Evolutionary conservation across 1,140 invertebrate species (phyloP).

Genomic region (Venturia canescens): DNA sequence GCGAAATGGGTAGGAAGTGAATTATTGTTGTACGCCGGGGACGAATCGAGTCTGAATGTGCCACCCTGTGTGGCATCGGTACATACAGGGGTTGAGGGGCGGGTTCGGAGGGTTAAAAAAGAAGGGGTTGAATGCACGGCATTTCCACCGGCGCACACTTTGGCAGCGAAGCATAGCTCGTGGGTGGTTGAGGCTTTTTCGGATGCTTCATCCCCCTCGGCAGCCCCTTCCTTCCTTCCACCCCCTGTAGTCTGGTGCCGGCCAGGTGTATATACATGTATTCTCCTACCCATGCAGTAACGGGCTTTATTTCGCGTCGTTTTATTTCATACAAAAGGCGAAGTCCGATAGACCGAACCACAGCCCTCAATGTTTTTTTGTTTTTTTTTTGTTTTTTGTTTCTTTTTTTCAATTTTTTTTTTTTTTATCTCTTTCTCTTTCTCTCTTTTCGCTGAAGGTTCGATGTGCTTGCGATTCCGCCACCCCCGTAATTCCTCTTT

Average conservation of each 20-base stretch:
- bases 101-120: background rate
- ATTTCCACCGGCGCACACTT: constrained; percentile 48
- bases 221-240: background rate
- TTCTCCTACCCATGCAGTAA: constrained; percentile 1
- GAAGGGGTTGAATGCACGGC: constrained; percentile 47
- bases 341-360: constrained; percentile 45
- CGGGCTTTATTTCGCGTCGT: constrained; percentile 34
- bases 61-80: constrained; percentile 49
- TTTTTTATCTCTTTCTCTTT: background rate
- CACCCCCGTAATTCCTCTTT: constrained; percentile 39
- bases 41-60: constrained; percentile 54
- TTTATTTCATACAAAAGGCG: constrained; percentile 47
- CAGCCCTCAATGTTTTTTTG: constrained; percentile 2
- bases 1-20: constrained; percentile 71
- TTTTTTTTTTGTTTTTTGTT: background rate
- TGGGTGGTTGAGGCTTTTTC: constrained; percentile 18
- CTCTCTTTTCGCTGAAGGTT: background rate
- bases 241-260: background rate
- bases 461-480: constrained; percentile 1
- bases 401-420: background rate
- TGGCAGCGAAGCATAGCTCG: constrained; percentile 30
- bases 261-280: background rate
- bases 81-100: constrained; percentile 50
- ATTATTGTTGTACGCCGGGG: constrained; percentile 68
- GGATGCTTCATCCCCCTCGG: constrained; percentile 4